Evolutionary conservation across 2,797 vertebrate genomes (phyloP).

Genomic region (Pangasius krempfi): DNA sequence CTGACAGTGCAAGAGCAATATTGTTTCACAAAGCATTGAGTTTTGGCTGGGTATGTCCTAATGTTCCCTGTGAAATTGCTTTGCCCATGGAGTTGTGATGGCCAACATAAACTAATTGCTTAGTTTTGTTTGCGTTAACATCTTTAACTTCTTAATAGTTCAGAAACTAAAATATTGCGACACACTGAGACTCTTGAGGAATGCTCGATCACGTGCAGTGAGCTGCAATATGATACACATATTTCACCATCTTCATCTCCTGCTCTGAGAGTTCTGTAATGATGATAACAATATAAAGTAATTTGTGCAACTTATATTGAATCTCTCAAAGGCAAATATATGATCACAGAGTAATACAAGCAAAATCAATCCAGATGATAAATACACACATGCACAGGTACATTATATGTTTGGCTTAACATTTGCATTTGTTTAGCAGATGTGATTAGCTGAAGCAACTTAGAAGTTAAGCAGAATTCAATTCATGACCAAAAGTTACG

Average conservation of each 20-base stretch:
- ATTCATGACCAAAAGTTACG: neutral
- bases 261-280: neutral
- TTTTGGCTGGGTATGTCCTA: slow-evolving; percentile 35
- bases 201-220: neutral
- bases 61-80: slow-evolving; percentile 32
- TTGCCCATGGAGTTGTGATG: slow-evolving; percentile 1
- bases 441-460: neutral
- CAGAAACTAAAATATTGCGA: neutral
- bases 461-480: neutral
- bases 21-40: slow-evolving; percentile 36
- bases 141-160: neutral
- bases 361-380: slow-evolving; percentile 5
- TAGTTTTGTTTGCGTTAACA: slow-evolving; percentile 12
- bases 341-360: neutral
- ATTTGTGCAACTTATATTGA: neutral
- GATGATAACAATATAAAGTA: neutral
- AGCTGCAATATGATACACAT: neutral
- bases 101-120: slow-evolving; percentile 22
- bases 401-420: neutral
- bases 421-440: slow-evolving; percentile 12
- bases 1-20: slow-evolving; percentile 23
- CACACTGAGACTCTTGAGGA: neutral
- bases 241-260: neutral
- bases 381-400: neutral
- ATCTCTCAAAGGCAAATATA: neutral